These are phyloP conservation scores for Knipowitschia caucasica DNA, from an alignment of 2,797 vertebrate genomes.

Conservation along the genomic window DNA sequence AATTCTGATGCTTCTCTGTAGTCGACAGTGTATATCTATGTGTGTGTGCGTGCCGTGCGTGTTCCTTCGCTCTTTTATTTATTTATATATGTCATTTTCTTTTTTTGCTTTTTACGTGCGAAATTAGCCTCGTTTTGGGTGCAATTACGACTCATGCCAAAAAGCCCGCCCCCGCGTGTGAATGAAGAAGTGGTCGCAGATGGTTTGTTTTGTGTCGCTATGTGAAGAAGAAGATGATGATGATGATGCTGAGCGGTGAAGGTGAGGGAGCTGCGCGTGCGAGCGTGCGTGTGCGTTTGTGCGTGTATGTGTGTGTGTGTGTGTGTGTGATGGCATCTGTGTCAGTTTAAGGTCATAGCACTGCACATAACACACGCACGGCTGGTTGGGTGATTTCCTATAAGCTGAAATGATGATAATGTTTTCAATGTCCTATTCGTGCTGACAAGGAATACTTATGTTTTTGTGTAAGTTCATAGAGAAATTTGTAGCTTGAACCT, in stretches of 20 bases:
- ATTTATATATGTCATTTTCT: too few relatives aligned
- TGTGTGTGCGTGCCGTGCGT: conserved; percentile 23
- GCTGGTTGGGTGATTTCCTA: too few relatives aligned
- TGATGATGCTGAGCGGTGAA: conserved; percentile 31
- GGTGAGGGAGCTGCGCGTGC: conserved; percentile 38
- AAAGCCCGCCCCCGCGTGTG: conserved; percentile 10
- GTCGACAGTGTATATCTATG: background rate
- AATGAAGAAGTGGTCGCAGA: too few relatives aligned
- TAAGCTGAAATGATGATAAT: background rate
- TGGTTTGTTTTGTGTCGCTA: too few relatives aligned
- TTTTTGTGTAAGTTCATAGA: too few relatives aligned
- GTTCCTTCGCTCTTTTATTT: too few relatives aligned
- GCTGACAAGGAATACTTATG: too few relatives aligned
- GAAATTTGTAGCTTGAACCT: too few relatives aligned
- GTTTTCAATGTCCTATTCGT: background rate
- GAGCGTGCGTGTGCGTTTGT: conserved; percentile 25
- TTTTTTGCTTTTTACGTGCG: conserved; percentile 39
- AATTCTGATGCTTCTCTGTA: conserved; percentile 67
- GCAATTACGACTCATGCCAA: conserved; percentile 35
- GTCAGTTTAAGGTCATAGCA: conserved; percentile 56
- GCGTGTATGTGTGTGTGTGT: conserved; percentile 29
- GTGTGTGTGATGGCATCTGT: conserved; percentile 34
- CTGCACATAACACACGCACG: background rate
- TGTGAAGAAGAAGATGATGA: background rate
- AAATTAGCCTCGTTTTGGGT: conserved; percentile 50